phyloP scores from a whole-genome alignment of 2,888 invertebrate species.

The Petrophora chlorosata region DNA sequence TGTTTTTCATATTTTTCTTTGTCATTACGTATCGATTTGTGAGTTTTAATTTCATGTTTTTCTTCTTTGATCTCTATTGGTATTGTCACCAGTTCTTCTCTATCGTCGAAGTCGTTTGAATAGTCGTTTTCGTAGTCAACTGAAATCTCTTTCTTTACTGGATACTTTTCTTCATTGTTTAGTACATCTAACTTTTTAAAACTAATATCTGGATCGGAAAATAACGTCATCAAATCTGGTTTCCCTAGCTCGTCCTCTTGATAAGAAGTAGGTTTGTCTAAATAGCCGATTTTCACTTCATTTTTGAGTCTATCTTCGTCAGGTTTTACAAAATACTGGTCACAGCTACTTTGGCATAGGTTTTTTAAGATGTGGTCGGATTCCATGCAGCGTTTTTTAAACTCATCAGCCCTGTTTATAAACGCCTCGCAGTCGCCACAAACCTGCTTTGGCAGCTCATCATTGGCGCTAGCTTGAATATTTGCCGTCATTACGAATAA shows the following conservation, averaged over 20 bases:
- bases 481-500: constrained; percentile 58
- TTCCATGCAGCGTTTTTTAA: constrained; percentile 64
- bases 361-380: constrained; percentile 58
- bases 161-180: neutral
- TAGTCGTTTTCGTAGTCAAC: constrained; percentile 26
- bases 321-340: constrained; percentile 24
- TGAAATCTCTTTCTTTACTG: constrained; percentile 15
- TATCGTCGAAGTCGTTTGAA: constrained; percentile 36
- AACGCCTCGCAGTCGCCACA: constrained; percentile 61
- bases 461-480: constrained; percentile 53
- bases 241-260: constrained; percentile 16
- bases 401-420: constrained; percentile 59
- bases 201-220: constrained; percentile 6
- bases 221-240: constrained; percentile 11
- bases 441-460: constrained; percentile 65
- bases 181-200: constrained; percentile 8
- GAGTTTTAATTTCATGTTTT: constrained; percentile 25
- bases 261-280: constrained; percentile 19
- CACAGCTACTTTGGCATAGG: constrained; percentile 36
- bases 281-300: constrained; percentile 4
- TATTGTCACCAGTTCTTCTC: constrained; percentile 12
- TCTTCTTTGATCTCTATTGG: constrained; percentile 28
- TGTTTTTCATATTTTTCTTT: constrained; percentile 40
- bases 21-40: constrained; percentile 33
- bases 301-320: constrained; percentile 15